Evolutionary conservation across 2,797 vertebrate genomes (phyloP).

Genomic region (Anguilla marmorata): DNA sequence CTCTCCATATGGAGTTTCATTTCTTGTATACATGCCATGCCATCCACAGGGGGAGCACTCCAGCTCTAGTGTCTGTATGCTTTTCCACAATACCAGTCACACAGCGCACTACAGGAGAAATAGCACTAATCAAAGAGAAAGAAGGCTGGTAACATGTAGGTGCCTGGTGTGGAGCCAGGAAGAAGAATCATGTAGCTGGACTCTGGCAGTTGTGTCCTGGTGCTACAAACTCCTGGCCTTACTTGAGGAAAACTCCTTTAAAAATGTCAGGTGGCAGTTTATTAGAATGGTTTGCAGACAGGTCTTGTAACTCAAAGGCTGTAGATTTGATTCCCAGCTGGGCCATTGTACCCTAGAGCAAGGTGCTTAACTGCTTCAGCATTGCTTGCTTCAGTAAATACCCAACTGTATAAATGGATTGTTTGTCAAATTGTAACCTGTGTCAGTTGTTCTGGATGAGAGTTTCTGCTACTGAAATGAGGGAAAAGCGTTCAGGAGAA

Average conservation of each 20-base stretch:
- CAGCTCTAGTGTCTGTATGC: neutral
- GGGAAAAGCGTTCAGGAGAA: neutral
- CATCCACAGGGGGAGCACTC: neutral
- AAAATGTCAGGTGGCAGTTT: neutral
- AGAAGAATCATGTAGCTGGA: neutral
- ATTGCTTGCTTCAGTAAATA: neutral
- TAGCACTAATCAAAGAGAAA: neutral
- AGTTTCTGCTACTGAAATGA: neutral
- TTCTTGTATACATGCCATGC: neutral
- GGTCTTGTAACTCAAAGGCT: neutral
- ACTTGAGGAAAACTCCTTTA: neutral
- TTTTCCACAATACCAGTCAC: neutral
- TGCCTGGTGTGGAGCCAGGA: neutral
- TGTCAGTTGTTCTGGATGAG: neutral
- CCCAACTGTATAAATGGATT: constrained; percentile 15
- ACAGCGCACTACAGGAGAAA: neutral
- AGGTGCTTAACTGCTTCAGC: neutral
- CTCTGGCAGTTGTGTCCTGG: neutral
- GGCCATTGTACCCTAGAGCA: neutral
- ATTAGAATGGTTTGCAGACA: neutral
- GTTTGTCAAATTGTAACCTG: neutral
- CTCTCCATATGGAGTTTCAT: neutral
- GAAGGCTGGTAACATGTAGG: neutral
- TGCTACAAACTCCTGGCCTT: constrained; percentile 13
- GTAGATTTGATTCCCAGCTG: neutral